Base-by-base conservation (phyloP, 1,140 invertebrate species). In the Lycorma delicatula region DNA sequence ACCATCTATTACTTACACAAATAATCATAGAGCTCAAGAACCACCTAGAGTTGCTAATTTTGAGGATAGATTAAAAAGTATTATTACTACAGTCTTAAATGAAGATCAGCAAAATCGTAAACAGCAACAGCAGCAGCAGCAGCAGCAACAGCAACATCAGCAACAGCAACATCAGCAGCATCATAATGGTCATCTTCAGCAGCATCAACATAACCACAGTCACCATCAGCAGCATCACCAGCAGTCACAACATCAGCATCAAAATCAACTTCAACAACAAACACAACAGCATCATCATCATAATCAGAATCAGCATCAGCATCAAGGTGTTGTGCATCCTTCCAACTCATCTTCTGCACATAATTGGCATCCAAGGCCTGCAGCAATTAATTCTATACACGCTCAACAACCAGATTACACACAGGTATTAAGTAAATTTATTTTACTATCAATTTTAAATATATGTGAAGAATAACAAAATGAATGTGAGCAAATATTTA, bases 31-130 rank as follows among this genome's bases (percentile, higher is more conserved):
- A 62, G 77, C 79, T 56, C 84, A 87, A 64, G 86, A 91, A 69
- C 85, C 89, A 13, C 87, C 87, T 0, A 82, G 86, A 66, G 86
- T 91, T 22, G 84, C 85, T 20, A 90, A 93, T 71, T 93, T 91
- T 68, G 90, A 94, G 69, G 90, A 93, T 70, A 77, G 90, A n/a
- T 75, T 95, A 3, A 93, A 93, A 71, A 90, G 86, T 70, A 93
- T 95, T 49, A 93, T 95, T 52, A 93, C 90, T 3, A 90, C 86
- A 34, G 89, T 90, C 18, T 70, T 95, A 3, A 93, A 93, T 70
- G 90, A 93, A 68, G 88, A 92, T 70, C 81, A 85, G 58, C 78
- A 80, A 56, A 77, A 78, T 58, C 72, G 79, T 27, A 75, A 71
- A 51, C 73, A 72, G 48, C 72, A 74, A 38, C 67, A 68, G 41